A percentile compares a stretch with the other conserved stretches of the same genome.
phyloP scores from a whole-genome alignment of 2,113 vertebrate genomes.

The Epinephelus cyanopodus region DNA sequence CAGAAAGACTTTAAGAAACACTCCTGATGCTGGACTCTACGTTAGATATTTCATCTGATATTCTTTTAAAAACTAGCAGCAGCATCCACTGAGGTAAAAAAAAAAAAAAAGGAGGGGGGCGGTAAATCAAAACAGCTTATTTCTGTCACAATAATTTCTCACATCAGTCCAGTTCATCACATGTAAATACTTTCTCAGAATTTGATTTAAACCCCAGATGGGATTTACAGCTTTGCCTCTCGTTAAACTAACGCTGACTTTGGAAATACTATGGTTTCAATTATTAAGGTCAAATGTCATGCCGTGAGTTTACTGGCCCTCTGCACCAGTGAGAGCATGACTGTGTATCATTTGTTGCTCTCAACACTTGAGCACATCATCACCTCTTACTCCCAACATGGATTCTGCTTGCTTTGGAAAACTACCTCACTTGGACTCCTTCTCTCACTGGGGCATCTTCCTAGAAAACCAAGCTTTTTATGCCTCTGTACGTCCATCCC shows the following conservation, averaged over 20 bases:
- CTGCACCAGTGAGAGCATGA: neutral
- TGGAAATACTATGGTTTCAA: neutral
- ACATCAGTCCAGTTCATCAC: neutral
- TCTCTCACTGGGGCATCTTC: neutral
- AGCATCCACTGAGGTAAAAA: neutral
- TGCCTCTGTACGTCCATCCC: neutral
- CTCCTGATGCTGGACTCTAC: neutral
- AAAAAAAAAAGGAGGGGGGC: too few species aligned
- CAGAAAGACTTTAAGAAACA: neutral
- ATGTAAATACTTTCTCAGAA: neutral
- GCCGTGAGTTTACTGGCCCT: neutral
- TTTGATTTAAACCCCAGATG: neutral
- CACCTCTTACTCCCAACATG: neutral
- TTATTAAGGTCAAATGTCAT: neutral
- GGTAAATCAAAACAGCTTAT: neutral
- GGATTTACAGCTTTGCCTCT: neutral
- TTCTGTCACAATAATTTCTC: neutral
- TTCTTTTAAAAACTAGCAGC: neutral
- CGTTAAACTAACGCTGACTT: neutral
- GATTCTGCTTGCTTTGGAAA: neutral
- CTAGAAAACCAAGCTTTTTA: constrained; percentile 2
- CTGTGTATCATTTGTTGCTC: neutral
- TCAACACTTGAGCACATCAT: neutral
- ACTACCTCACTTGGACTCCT: too few species aligned
- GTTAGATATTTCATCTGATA: neutral